Evolutionary conservation across 2,797 vertebrate genomes (phyloP), one percentile per base, ranked within the genome.

Genomic region (Gymnothorax reevesii): DNA sequence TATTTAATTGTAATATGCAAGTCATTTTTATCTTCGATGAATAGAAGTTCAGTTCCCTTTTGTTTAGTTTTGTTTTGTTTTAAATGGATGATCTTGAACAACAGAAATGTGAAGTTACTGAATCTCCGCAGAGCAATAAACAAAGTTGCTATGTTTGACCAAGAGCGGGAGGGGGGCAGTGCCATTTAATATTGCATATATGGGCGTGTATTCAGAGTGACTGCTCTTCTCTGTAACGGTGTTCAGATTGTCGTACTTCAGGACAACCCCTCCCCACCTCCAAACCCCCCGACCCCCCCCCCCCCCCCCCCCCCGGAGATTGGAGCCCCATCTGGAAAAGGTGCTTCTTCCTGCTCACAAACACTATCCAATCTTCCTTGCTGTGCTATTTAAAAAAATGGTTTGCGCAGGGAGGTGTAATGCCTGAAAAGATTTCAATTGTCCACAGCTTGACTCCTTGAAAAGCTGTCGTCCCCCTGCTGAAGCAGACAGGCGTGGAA

Each of bases 341-440:
- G n/a, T 77, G 52, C 52, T 57, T 54, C 22, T 57, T 85, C 25
- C 84, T 57, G 4, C 66, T 75, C 52, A 57, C 52, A 66, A 84
- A 57, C 49, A 52, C 71, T 75, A 27, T 20, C 84, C 84, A 54
- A 54, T 73, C 42, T 75, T 73, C 20, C 71, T 79, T 22, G 73
- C 25, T 59, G 57, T 57, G 33, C 12, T 27, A 85, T 85, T 85
- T 75, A 85, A 77, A 85, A 84, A 55, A 57, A 55, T 22, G 52
- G 54, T 59, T 71, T 79, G 69, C 20, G 69, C 71, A 59, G 57
- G 42, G 27, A 42, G 49, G 54, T 77, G 55, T 85, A 57, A 22
- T 77, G 71, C 71, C 71, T 85, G 69, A 77, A 42, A 85, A 85
- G 84, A 57, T 85, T 59, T 77, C 64, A 52, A 59, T 73, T 85